Conservation (phyloP, 2,797 vertebrate genomes). For the Mus spretus region DNA sequence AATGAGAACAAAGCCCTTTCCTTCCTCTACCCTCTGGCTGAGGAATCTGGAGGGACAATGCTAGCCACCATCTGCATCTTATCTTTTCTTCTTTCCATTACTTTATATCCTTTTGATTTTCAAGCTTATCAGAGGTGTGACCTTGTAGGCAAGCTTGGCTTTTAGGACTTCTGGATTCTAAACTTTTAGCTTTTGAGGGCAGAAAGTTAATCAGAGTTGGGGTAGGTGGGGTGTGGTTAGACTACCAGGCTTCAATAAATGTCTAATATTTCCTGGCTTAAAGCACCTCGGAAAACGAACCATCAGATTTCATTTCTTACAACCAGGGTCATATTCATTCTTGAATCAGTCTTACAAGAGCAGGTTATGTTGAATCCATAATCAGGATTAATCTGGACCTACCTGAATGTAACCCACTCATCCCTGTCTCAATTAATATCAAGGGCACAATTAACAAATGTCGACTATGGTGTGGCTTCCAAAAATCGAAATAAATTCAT, state of each 20-base stretch:
- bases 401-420: not conserved
- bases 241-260: not conserved
- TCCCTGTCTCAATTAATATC: not conserved
- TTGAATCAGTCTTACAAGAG: not conserved
- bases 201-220: not conserved
- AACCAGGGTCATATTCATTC: not conserved
- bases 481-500: not conserved
- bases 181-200: not conserved
- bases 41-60: no score
- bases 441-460: not conserved
- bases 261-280: not conserved
- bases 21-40: not conserved
- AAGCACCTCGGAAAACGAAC: not conserved
- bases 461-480: not conserved
- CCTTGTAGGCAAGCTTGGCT: not conserved
- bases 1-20: not conserved
- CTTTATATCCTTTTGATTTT: not conserved
- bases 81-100: no score
- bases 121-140: not conserved
- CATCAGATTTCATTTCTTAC: not conserved
- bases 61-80: no score
- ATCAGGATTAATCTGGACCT: not conserved
- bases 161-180: not conserved
- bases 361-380: not conserved
- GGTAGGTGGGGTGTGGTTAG: not conserved